Evolutionary conservation across 2,113 vertebrate genomes (phyloP), one percentile per base, ranked within the genome.

Genomic region (Nesoenas mayeri): DNA sequence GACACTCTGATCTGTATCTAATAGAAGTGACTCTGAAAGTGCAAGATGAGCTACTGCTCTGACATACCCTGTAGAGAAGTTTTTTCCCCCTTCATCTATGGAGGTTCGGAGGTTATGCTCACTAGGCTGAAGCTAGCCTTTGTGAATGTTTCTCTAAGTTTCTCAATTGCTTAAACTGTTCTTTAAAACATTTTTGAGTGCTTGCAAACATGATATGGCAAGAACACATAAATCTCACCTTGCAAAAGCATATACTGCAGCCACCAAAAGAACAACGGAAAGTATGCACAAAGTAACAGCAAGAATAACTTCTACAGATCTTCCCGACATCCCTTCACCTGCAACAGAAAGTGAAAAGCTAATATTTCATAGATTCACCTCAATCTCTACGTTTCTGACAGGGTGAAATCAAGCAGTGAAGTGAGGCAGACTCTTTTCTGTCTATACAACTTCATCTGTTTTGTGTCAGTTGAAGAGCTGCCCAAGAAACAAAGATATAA

Each of bases 241-340:
- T 97, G 99, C 98, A 97, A 99, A 99, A 61, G 97, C 97, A 94
- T 99, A 99, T 94, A 98, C 98, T 79, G 99, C 98, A 85, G 98
- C 96, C 95, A 99, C 98, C 80, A 99, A 96, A 90, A 99, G 97
- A 92, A 99, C 95, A 24, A 98, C 95, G 78, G 99, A 98, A 89
- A 99, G 98, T 94, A 99, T 98, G 57, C 99, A 99, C 66, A 99
- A 97, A 65, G 99, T 98, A 89, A 99, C 99, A 25, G 99, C 99
- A 69, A 99, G 97, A 70, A 99, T 99, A 96, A 99, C 99, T 98
- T 99, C 99, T 71, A 99, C 98, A 42, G 99, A 98, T 97, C 98
- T 98, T 97, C 98, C 99, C 92, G 99, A 97, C 51, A 97, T 88
- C 17, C 98, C 98, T 61, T 99, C 98, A 82, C 96, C 99, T 99